Conservation (phyloP, 2,113 vertebrate species). For the Trematocara nigrifrons region DNA sequence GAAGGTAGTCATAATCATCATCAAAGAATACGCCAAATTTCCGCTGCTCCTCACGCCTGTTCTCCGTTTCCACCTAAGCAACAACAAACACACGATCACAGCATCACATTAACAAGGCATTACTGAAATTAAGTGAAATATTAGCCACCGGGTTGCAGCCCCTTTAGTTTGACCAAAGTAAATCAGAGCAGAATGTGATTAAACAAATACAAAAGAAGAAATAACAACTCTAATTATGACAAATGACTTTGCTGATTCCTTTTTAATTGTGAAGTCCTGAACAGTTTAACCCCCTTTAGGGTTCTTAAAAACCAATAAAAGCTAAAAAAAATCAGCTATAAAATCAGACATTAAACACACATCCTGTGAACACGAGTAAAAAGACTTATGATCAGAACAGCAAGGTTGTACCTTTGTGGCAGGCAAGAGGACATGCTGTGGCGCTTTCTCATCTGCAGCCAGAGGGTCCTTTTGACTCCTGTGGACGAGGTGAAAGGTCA, state of each 20-base stretch:
- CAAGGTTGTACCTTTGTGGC: conserved; percentile 57
- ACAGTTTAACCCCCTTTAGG: background rate
- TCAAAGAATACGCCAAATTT: conserved; percentile 93
- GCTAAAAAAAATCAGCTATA: fast-evolving
- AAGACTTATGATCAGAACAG: background rate
- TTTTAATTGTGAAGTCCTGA: background rate
- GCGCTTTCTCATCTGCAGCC: conserved; percentile 90
- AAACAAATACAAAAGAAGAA: background rate
- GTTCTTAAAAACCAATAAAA: background rate
- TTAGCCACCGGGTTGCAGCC: background rate
- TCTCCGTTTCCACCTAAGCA: conserved; percentile 69
- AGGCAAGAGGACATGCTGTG: conserved; percentile 89
- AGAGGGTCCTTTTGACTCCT: conserved; percentile 93
- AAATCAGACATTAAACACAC: background rate
- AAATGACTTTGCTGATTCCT: background rate
- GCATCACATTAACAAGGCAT: fast-evolving
- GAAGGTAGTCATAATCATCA: conserved; percentile 94
- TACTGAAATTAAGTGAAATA: background rate
- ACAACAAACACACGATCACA: background rate
- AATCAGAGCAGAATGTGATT: background rate
- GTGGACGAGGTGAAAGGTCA: conserved; percentile 95
- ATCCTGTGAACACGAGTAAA: background rate
- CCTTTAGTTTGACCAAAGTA: background rate
- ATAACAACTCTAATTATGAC: background rate
- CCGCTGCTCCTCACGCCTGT: conserved; percentile 82